Base-by-base conservation (phyloP, 2,113 vertebrate species). In the Ophthalmolycus amberensis region DNA sequence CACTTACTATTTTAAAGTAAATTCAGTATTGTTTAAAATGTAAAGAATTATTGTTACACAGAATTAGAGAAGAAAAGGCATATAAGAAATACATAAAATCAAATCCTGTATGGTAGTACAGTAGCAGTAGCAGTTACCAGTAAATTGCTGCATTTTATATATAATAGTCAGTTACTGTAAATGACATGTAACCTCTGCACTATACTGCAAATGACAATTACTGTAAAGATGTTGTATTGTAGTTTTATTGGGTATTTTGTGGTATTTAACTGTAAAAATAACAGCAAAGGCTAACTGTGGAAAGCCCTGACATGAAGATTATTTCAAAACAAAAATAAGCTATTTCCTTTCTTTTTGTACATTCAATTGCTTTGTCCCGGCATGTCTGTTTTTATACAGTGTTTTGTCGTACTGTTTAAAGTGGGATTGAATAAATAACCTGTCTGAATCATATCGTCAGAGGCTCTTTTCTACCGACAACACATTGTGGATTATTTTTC, bases 321-420 rank as follows among this genome's bases (percentile, higher is more conserved):
- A 7, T 18, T 5, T 37, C 38, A 29, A 37, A 29, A 38, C 10
- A 12, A 50, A 68, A 59, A 59, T 64, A 77, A 78, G 25, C n/a
- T 44, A 25, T 65, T 38, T 25, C 2, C 46, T 50, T 29, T 40
- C 22, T 42, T 71, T 15, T 15, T 75, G 54, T 40, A 67, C 60
- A 70, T 77, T 69, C 2, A 14, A 4, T 29, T 72, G 29, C 6
- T 42, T 67, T 71, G 14, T 71, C 9, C 27, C 58, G 11, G 16
- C 16, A 56, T 15, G 20, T 81, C 79, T 1, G 2, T 85, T 83
- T 56, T 90, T 83, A 78, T 83, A 83, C 42, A 34, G 32, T 72
- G 25, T 84, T 70, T 78, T 65, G 6, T 62, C 7, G 46, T 64
- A 29, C 20, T 10, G 25, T 71, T 71, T 37, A 29, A 29, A 63